Evolutionary conservation across 2,888 invertebrate genomes (phyloP), one percentile per base, ranked within the genome.

Genomic region (Drosophila affinis): DNA sequence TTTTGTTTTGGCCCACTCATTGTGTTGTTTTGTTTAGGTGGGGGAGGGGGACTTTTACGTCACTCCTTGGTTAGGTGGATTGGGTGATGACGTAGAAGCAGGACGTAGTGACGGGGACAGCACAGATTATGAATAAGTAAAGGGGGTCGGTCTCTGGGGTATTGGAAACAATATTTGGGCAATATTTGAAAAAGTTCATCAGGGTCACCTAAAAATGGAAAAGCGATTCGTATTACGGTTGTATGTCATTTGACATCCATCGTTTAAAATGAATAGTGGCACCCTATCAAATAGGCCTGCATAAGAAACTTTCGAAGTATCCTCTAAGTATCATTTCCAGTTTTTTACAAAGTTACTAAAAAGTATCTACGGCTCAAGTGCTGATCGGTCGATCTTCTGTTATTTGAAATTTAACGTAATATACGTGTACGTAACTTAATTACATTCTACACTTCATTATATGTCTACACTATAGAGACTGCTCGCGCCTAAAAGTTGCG

Each of bases 31-130:
- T 65, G 67, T 29, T 52, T 54, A 24, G 24, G 24, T 24, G 24
- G 24, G 59, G 24, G 46, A 51, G 56, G 56, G 63, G 51, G 64
- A 51, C 57, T 64, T 64, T 51, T 67, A 67, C 67, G 67, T 67
- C 67, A 67, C 56, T 63, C 44, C 32, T 46, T 24, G 9, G 48
- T 45, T 57, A 64, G 39, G 39, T 14, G 39, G 39, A 6, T 45
- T 18, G 7, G 39, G 45, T 57, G 67, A 51, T 64, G 67, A 67
- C 67, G 67, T 64, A 39, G 55, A 3, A 44, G n/a, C n/a, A n/a
- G 39, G 32, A 45, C 48, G 18, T 32, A 17, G 24, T 34, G 56
- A 45, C 65, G 51, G 49, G 56, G 67, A 64, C 67, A 24, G 55
- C 52, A n/a, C 49, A 32, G 44, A 34, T 18, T 63, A 63, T 65